These are phyloP conservation scores for Parazoanthus swiftii DNA, from an alignment of 92 coral and sea anemone genomes.

Conservation along the genomic window DNA sequence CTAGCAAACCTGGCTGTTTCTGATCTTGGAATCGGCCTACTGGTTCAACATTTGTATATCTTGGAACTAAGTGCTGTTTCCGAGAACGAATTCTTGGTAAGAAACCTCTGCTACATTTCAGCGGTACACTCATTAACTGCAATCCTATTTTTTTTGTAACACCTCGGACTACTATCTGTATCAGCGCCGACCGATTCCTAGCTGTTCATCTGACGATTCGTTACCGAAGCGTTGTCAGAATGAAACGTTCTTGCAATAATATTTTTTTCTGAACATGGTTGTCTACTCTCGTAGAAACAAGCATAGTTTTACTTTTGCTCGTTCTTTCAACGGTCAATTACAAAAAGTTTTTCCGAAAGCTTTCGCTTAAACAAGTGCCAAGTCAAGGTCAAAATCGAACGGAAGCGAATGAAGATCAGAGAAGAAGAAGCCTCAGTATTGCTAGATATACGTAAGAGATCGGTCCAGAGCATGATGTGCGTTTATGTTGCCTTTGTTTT, in stretches of 20 bases:
- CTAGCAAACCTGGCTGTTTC: background rate
- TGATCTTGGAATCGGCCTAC: background rate
- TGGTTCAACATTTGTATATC: background rate
- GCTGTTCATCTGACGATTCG: background rate
- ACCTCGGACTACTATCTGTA: background rate
- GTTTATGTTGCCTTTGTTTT: constrained; percentile 9
- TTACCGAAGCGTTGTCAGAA: background rate
- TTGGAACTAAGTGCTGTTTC: background rate
- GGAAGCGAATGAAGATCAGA: background rate
- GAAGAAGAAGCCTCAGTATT: background rate
- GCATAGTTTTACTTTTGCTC: background rate
- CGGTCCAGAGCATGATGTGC: background rate
- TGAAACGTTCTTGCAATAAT: background rate
- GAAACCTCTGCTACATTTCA: background rate
- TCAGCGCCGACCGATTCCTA: background rate
- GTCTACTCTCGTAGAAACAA: background rate
- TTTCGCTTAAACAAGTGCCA: background rate
- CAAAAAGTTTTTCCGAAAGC: background rate
- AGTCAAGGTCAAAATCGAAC: background rate
- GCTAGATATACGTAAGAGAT: background rate
- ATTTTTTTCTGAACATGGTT: background rate
- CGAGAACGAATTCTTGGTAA: background rate
- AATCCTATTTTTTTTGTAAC: background rate
- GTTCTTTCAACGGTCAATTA: background rate
- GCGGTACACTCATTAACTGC: background rate